These are phyloP conservation scores for Parauchenoglanis punctatus DNA, from an alignment of 2,797 vertebrate genomes.

Conservation along the genomic window DNA sequence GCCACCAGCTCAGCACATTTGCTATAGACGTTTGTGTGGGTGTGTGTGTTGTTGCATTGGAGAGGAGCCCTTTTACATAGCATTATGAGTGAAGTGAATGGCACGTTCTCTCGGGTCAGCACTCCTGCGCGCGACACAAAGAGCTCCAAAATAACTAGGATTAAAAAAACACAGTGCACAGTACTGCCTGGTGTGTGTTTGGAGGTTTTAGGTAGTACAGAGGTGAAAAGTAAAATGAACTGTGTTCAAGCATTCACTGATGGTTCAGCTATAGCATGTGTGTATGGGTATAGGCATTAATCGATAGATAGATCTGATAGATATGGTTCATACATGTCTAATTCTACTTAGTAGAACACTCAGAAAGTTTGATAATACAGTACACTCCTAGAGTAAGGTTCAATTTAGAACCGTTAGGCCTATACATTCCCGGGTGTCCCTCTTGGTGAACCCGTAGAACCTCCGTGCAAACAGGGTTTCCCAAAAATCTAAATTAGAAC, in stretches of 20 bases:
- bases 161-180: conserved; percentile 43
- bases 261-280: not conserved
- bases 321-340: not conserved
- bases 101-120: conserved; percentile 78
- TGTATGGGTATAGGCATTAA: not conserved
- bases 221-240: not conserved
- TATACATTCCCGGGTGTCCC: not conserved
- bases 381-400: not conserved
- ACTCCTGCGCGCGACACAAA: conserved; percentile 72
- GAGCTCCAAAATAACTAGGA: conserved; percentile 69
- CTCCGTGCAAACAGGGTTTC: not conserved
- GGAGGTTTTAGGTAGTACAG: not conserved
- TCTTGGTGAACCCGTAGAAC: not conserved
- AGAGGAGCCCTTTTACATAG: conserved; percentile 30
- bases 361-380: not conserved
- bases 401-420: not conserved
- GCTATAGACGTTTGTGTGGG: not conserved
- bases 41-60: conserved; percentile 18
- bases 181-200: not conserved
- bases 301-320: not conserved
- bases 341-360: not conserved
- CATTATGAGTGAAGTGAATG: conserved; percentile 48
- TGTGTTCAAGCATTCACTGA: not conserved
- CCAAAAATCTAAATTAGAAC: not conserved
- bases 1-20: conserved; percentile 43